Base-by-base conservation (phyloP, 2,113 vertebrate genomes). In the Vanacampus margaritifer region DNA sequence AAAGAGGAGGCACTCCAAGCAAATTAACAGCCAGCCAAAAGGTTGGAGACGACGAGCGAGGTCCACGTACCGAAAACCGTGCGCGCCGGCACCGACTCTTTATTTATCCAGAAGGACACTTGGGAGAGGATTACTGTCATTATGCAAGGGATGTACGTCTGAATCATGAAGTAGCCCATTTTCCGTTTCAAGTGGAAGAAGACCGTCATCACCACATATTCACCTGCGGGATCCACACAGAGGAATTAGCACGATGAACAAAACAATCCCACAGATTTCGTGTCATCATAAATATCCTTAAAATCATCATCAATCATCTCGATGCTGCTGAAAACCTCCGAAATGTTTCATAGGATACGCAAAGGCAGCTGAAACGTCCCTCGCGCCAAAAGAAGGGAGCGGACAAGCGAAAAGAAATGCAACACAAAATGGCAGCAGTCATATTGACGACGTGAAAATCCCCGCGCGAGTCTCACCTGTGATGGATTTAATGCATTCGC, bases 61-160 rank as follows among this genome's bases (percentile, higher is more conserved):
- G 83, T 79, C 69, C 88, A 92, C 91, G 83, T 94, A 99, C 97
- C 97, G 81, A 99, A 99, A 57, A 99, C 97, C 45, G 96, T 98
- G 87, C 97, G 93, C 51, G 97, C 96, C 53, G 97, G 97, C 84
- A 99, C 97, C 0, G 97, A 99, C 79, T 99, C 97, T 82, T 99
- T 99, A 89, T 99, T 98, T 91, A 99, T 99, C 97, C 97, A 99
- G 94, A 99, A 99, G 51, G 97, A 99, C 90, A 99, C 97, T 92
- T 99, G 97, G 85, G 97, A 99, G 81, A 99, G 96, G 89, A 99
- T 97, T 81, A 99, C 97, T 65, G 97, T 99, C 97, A 99, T 98
- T 82, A 99, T 99, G 89, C 97, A 99, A n/a, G 97, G 97, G 82
- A 99, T 98, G 80, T 99, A 99, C 0, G 97, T 99, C 88, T 99